These are phyloP conservation scores for Natrix natrix DNA, from an alignment of 2,797 vertebrate genomes.

Conservation along the genomic window DNA sequence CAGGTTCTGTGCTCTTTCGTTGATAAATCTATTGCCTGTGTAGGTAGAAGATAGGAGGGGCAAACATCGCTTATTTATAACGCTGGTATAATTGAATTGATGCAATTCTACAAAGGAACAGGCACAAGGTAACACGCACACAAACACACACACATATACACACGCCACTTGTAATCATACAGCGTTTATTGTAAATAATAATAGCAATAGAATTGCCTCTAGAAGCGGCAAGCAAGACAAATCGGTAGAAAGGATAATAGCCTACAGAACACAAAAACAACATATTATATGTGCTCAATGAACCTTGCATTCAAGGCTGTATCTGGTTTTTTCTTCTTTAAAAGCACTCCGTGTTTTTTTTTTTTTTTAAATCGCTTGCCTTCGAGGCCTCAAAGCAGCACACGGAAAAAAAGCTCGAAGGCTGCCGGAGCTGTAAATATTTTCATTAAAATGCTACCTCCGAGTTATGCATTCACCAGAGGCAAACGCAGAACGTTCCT, in stretches of 20 bases:
- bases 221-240: constrained; percentile 36
- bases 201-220: constrained; percentile 42
- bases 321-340: not conserved
- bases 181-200: constrained; percentile 38
- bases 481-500: constrained; percentile 23
- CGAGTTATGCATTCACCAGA: constrained; percentile 41
- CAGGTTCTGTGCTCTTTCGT: constrained; percentile 56
- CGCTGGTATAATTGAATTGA: constrained; percentile 38
- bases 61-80: constrained; percentile 39
- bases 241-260: constrained; percentile 47
- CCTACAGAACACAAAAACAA: constrained; percentile 44
- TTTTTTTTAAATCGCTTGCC: constrained; percentile 4
- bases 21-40: constrained; percentile 62
- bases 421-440: constrained; percentile 41
- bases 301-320: constrained; percentile 47
- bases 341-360: constrained; percentile 14
- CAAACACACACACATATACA: no score
- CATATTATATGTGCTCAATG: constrained; percentile 53
- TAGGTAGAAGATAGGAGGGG: constrained; percentile 33
- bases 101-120: constrained; percentile 45
- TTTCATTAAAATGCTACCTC: constrained; percentile 35
- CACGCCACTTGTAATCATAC: constrained; percentile 38
- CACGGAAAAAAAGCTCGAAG: constrained; percentile 36
- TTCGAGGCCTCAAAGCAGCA: constrained; percentile 32
- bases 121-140: constrained; percentile 26